Conservation (phyloP, 2,113 vertebrate genomes). For the Erinaceus europaeus region DNA sequence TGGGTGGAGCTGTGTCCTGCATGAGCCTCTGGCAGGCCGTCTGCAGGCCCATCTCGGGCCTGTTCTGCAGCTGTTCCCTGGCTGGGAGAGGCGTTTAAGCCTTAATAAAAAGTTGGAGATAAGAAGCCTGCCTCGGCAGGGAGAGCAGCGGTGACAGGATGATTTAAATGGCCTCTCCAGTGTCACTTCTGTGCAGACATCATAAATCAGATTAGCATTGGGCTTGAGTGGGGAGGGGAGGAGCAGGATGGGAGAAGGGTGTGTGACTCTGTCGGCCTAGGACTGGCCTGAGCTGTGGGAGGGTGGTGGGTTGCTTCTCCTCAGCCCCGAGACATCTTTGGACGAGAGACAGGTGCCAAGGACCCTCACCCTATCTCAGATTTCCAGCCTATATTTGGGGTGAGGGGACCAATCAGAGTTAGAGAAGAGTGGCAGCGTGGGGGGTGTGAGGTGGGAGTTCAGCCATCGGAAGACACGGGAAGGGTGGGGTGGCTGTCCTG, state of each 20-base stretch:
- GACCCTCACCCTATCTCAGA: background rate
- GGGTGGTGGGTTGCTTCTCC: background rate
- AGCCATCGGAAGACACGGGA: too few relatives aligned
- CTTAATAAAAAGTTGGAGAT: constrained; percentile 79
- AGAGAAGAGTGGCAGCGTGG: too few relatives aligned
- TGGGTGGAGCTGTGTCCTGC: background rate
- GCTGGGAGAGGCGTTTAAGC: constrained; percentile 72
- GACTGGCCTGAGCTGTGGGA: background rate
- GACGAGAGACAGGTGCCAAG: background rate
- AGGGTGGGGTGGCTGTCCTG: too few relatives aligned
- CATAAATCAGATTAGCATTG: constrained; percentile 76
- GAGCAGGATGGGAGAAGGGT: background rate
- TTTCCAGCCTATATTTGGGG: background rate
- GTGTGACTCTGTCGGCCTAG: background rate
- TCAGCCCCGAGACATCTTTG: background rate
- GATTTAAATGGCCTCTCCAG: constrained; percentile 78
- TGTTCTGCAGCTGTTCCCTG: constrained; percentile 55
- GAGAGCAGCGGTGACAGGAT: constrained; percentile 73
- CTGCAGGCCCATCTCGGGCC: constrained; percentile 5
- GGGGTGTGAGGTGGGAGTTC: too few relatives aligned
- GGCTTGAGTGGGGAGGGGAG: constrained; percentile 28
- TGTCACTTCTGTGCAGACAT: constrained; percentile 75
- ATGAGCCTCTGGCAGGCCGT: background rate
- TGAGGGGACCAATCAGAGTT: too few relatives aligned
- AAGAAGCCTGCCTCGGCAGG: constrained; percentile 58